phyloP scores from a whole-genome alignment of 2,797 vertebrate species.

The Centroberyx gerrardi region DNA sequence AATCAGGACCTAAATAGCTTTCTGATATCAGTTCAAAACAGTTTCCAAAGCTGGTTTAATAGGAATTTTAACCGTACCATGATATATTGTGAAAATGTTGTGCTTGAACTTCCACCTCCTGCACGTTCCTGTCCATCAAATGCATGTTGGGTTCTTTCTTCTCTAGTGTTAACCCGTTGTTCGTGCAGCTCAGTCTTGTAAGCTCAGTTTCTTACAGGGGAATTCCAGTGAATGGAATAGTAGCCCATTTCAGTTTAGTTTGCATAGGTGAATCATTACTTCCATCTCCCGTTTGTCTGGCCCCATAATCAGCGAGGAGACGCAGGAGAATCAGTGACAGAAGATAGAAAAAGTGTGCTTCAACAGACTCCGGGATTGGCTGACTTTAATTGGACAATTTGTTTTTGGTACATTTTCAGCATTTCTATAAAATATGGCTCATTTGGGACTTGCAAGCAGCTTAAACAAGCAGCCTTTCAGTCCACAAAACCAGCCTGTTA shows the following conservation, averaged over 20 bases:
- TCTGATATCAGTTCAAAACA: not conserved
- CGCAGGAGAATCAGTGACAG: constrained; percentile 17
- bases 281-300: constrained; percentile 27
- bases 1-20: not conserved
- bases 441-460: not conserved
- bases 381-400: constrained; percentile 7
- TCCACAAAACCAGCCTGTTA: constrained; percentile 1
- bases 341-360: not conserved
- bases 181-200: not conserved
- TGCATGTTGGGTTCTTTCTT: not conserved
- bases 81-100: too few species aligned
- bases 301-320: constrained; percentile 36
- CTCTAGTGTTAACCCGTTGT: not conserved
- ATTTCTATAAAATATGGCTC: not conserved
- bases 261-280: constrained; percentile 3
- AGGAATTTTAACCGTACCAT: too few species aligned
- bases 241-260: not conserved
- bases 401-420: not conserved
- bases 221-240: constrained; percentile 5
- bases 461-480: not conserved
- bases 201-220: not conserved
- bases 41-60: too few species aligned
- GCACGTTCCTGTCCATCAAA: too few species aligned
- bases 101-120: too few species aligned
- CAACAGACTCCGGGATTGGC: constrained; percentile 15